A percentile compares a stretch with the other conserved stretches of the same genome.
These are phyloP conservation scores for Prosopocoilus inquinatus DNA, from an alignment of 2,888 invertebrate genomes.

Conservation along the genomic window DNA sequence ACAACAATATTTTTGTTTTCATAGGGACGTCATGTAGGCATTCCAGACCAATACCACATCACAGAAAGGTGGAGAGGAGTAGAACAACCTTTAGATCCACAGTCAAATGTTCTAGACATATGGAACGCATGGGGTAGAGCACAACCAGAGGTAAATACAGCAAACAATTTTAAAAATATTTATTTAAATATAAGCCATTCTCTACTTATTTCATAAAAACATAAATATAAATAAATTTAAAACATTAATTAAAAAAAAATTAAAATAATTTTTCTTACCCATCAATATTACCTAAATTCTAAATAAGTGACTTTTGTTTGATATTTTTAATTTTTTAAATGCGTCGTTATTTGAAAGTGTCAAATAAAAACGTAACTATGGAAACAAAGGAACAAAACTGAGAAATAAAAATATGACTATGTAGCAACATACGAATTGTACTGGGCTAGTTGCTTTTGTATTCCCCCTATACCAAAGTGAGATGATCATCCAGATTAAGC, in stretches of 20 bases:
- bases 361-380: too few relatives aligned
- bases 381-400: too few relatives aligned
- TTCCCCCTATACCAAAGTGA: too few relatives aligned
- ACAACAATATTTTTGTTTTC: too few relatives aligned
- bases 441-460: too few relatives aligned
- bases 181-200: background rate
- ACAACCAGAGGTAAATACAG: slow-evolving; percentile 58
- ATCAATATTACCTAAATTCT: slow-evolving; percentile 1
- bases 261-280: background rate
- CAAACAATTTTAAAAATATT: slow-evolving; percentile 2
- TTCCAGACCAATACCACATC: slow-evolving; percentile 60
- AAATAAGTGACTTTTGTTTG: too few relatives aligned
- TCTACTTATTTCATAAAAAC: background rate
- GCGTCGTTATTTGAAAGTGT: too few relatives aligned
- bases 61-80: slow-evolving; percentile 78
- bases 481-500: too few relatives aligned
- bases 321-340: too few relatives aligned
- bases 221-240: background rate
- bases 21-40: slow-evolving; percentile 45
- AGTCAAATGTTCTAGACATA: slow-evolving; percentile 73
- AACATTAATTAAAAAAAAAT: background rate
- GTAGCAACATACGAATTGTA: too few relatives aligned
- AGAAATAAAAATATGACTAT: too few relatives aligned
- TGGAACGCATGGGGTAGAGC: slow-evolving; percentile 79
- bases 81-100: slow-evolving; percentile 68